Evolutionary conservation across 2,113 vertebrate genomes (phyloP).

Genomic region (Oncorhynchus clarkii): DNA sequence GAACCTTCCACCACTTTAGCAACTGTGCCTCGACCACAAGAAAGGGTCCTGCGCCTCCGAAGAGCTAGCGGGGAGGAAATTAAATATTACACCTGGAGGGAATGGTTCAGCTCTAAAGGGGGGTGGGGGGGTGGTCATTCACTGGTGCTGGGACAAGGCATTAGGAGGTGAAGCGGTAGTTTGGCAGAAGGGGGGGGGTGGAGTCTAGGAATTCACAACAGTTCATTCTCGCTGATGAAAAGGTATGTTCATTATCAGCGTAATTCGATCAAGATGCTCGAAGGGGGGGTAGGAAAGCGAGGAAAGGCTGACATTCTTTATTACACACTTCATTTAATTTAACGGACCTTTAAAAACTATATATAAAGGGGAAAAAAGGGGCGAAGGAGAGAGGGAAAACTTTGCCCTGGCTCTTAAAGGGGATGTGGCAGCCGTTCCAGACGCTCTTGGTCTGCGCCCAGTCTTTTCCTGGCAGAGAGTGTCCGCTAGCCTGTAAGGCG

Average conservation of each 20-base stretch:
- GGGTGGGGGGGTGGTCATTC: constrained; percentile 19
- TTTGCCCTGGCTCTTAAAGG: constrained; percentile 30
- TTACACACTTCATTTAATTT: constrained; percentile 53
- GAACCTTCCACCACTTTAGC: constrained; percentile 71
- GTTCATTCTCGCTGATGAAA: constrained; percentile 48
- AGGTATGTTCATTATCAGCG: constrained; percentile 56
- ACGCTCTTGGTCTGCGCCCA: constrained; percentile 20
- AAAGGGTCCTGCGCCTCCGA: constrained; percentile 65
- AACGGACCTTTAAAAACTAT: constrained; percentile 49
- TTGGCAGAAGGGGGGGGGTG: constrained; percentile 20
- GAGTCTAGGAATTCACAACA: constrained; percentile 41
- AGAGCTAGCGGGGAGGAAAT: constrained; percentile 72
- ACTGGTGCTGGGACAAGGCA: constrained; percentile 35
- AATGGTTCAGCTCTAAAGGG: constrained; percentile 52
- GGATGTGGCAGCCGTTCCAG: constrained; percentile 33
- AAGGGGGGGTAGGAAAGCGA: neutral
- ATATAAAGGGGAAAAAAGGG: constrained; percentile 8
- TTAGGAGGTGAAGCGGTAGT: constrained; percentile 44
- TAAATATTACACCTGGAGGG: constrained; percentile 74
- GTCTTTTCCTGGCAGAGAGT: constrained; percentile 33
- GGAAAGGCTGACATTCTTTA: constrained; percentile 40
- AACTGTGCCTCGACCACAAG: constrained; percentile 71
- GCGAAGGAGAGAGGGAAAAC: constrained; percentile 17
- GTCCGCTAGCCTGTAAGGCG: constrained; percentile 6
- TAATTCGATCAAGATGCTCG: constrained; percentile 60